phyloP scores from a whole-genome alignment of 2,797 vertebrate genomes.

The Myiotriccus ornatus region DNA sequence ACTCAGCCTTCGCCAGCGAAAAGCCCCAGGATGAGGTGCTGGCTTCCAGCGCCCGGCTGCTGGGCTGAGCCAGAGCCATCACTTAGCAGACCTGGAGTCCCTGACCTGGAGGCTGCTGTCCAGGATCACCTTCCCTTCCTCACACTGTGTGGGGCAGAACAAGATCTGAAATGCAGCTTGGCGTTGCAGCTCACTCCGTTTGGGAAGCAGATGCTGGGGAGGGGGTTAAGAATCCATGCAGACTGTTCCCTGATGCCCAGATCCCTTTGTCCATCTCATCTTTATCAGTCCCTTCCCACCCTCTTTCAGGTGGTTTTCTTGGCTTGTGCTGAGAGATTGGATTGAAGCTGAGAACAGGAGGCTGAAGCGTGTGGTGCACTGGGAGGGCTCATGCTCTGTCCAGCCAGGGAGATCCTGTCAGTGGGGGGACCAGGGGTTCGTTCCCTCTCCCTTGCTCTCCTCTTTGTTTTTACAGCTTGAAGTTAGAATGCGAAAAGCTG shows the following conservation, averaged over 20 bases:
- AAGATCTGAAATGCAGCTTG: not conserved
- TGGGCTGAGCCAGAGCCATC: not conserved
- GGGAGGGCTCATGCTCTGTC: not conserved
- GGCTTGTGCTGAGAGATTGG: not conserved
- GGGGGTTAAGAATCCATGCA: not conserved
- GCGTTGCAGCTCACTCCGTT: slow-evolving; percentile 62
- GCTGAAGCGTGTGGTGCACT: not conserved
- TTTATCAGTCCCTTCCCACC: slow-evolving; percentile 23
- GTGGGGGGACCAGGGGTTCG: not conserved
- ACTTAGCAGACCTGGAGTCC: not conserved
- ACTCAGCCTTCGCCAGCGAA: not conserved
- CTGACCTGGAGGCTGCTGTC: not conserved
- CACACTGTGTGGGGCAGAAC: not conserved
- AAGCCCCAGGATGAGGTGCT: not conserved
- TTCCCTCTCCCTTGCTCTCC: not conserved
- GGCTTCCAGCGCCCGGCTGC: not conserved
- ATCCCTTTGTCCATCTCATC: slow-evolving; percentile 3
- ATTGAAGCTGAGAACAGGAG: not conserved
- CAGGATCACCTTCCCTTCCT: not conserved
- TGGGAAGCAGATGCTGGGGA: slow-evolving; percentile 61
- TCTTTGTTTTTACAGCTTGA: slow-evolving; percentile 81
- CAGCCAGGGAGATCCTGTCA: not conserved
- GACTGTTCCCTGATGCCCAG: not conserved
- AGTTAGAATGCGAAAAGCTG: slow-evolving; percentile 93
- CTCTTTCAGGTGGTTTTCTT: slow-evolving; percentile 35